A percentile compares a stretch with the other conserved stretches of the same genome.
Conservation (phyloP, 1,140 invertebrate species). For the Helicoverpa zea region DNA sequence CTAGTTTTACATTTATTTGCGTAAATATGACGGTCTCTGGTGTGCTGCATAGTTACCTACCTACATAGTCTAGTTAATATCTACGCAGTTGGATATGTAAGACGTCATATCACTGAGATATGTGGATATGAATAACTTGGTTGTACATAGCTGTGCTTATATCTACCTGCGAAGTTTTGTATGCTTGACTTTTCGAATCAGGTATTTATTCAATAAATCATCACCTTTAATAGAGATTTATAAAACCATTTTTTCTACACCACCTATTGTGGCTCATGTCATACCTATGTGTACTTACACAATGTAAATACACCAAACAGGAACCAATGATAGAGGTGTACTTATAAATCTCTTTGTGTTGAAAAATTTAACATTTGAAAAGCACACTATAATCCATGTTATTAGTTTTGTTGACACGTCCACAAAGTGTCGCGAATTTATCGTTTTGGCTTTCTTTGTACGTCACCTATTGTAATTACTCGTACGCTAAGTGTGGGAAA, state of each 20-base stretch:
- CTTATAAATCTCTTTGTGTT: conserved; percentile 41
- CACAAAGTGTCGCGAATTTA: conserved; percentile 67
- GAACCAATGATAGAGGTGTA: conserved; percentile 22
- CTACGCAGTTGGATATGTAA: conserved; percentile 20
- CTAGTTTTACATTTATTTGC: conserved; percentile 38
- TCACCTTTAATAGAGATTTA: conserved; percentile 27
- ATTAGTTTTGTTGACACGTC: conserved; percentile 73
- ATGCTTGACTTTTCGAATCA: neutral
- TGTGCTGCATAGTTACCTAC: neutral
- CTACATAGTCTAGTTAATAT: conserved; percentile 13
- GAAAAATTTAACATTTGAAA: conserved; percentile 46
- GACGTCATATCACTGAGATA: conserved; percentile 18
- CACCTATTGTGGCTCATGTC: conserved; percentile 20
- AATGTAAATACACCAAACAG: conserved; percentile 49
- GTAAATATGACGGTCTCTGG: conserved; percentile 29
- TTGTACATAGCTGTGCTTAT: neutral
- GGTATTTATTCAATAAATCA: conserved; percentile 18
- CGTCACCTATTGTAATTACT: conserved; percentile 71
- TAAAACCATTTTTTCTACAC: neutral
- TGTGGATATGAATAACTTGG: conserved; percentile 36
- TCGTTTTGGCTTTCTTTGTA: conserved; percentile 55
- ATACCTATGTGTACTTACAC: conserved; percentile 16
- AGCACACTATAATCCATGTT: conserved; percentile 60
- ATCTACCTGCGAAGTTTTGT: neutral
- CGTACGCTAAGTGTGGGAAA: conserved; percentile 77